Conservation (phyloP, 1,140 invertebrate species). For the Physella acuta region DNA sequence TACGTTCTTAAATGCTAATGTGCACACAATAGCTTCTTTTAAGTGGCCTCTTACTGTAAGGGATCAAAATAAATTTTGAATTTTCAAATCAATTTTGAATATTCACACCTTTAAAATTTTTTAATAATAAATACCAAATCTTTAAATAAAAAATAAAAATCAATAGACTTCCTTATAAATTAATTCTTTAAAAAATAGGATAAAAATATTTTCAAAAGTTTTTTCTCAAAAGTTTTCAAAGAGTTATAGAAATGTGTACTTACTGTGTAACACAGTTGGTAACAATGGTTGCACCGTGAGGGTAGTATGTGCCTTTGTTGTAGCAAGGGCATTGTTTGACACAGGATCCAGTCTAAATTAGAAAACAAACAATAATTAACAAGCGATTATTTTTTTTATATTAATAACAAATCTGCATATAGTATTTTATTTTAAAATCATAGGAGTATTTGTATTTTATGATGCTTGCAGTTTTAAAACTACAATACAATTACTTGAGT, state of each 20-base stretch:
- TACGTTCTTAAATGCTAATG: too few species aligned
- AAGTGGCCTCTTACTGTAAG: too few species aligned
- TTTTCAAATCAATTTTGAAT: too few species aligned
- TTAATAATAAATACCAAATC: too few species aligned
- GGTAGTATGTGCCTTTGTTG: background rate
- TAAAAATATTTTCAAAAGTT: too few species aligned
- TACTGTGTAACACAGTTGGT: constrained; percentile 2
- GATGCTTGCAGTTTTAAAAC: background rate
- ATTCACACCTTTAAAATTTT: too few species aligned
- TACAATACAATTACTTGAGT: constrained; percentile 11
- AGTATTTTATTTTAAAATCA: background rate
- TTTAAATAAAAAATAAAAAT: too few species aligned
- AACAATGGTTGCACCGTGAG: background rate
- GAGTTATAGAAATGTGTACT: background rate
- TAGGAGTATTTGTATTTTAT: background rate
- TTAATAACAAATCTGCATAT: background rate
- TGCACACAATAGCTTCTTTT: too few species aligned
- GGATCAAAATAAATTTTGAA: too few species aligned
- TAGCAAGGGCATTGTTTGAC: constrained; percentile 10
- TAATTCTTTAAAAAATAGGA: too few species aligned
- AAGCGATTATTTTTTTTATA: background rate
- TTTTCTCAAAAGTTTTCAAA: background rate
- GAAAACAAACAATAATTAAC: background rate
- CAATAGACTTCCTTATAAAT: too few species aligned
- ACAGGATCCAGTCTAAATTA: constrained; percentile 8